Conservation (phyloP, 2,888 invertebrate genomes). For the Pristionchus mayeri region DNA sequence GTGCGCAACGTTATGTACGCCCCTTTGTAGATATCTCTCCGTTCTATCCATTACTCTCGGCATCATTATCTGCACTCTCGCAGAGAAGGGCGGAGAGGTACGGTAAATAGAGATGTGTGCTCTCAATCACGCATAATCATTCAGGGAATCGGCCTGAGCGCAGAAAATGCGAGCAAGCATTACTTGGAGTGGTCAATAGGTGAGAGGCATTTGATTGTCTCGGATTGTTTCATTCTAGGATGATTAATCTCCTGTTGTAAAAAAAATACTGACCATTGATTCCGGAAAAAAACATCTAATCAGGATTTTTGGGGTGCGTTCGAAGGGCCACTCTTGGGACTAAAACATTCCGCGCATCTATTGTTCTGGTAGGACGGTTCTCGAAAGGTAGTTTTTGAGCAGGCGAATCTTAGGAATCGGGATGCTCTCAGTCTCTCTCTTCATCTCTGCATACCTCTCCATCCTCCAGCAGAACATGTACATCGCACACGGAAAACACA, state of each 20-base stretch:
- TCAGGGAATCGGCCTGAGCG: slow-evolving; percentile 59
- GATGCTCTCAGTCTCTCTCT: slow-evolving; percentile 88
- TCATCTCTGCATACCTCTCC: slow-evolving; percentile 87
- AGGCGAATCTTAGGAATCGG: slow-evolving; percentile 59
- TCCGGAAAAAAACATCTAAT: no score
- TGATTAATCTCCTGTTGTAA: neutral
- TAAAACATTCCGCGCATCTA: no score
- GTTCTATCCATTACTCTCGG: slow-evolving; percentile 94
- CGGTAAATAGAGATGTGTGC: neutral
- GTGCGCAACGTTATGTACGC: no score
- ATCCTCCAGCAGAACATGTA: slow-evolving; percentile 79
- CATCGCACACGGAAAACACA: slow-evolving; percentile 86
- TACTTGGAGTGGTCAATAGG: slow-evolving; percentile 73
- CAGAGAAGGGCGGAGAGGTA: slow-evolving; percentile 75
- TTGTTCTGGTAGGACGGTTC: no score
- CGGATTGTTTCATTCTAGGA: slow-evolving; percentile 3
- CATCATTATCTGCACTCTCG: slow-evolving; percentile 91
- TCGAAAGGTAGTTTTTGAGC: no score
- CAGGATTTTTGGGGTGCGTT: no score
- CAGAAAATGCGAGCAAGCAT: slow-evolving; percentile 72
- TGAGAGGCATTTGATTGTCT: slow-evolving; percentile 42
- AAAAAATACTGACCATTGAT: no score
- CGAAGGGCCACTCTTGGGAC: no score
- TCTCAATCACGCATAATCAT: neutral
- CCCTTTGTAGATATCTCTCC: slow-evolving; percentile 81